Conservation (phyloP, 2,888 invertebrate species). For the Scrobipalpa atriplicella region DNA sequence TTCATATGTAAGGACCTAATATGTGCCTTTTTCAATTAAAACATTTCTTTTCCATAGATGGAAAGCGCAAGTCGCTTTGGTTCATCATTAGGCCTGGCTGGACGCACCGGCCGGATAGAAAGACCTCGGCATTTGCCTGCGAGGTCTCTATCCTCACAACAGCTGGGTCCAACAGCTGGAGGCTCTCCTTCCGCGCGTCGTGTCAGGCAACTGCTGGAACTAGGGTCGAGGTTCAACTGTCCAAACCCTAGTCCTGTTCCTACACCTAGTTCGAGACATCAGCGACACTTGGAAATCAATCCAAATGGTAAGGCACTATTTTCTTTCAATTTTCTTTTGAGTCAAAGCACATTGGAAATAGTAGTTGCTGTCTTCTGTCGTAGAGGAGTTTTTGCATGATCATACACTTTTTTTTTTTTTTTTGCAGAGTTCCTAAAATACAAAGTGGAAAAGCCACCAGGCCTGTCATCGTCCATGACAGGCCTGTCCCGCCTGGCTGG, state of each 20-base stretch:
- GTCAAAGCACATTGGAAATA: neutral
- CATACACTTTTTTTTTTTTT: too few relatives aligned
- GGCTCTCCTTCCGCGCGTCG: constrained; percentile 90
- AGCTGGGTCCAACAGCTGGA: constrained; percentile 80
- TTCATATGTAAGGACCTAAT: too few relatives aligned
- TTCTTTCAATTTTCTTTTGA: neutral
- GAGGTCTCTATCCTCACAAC: constrained; percentile 88
- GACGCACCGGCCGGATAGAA: constrained; percentile 74
- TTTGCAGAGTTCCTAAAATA: constrained; percentile 92
- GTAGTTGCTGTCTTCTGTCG: neutral
- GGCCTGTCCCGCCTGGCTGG: constrained; percentile 75
- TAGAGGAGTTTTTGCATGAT: too few relatives aligned
- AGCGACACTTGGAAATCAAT: constrained; percentile 93
- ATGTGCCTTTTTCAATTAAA: too few relatives aligned
- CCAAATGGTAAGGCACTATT: constrained; percentile 85
- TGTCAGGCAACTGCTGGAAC: constrained; percentile 91
- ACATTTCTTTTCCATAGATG: constrained; percentile 55
- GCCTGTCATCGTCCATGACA: constrained; percentile 82
- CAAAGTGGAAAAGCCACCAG: constrained; percentile 90
- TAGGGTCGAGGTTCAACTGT: constrained; percentile 83
- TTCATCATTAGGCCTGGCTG: constrained; percentile 79
- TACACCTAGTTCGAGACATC: constrained; percentile 90
- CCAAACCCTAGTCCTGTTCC: constrained; percentile 89
- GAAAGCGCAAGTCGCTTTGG: constrained; percentile 85
- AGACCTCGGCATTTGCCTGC: constrained; percentile 85